Evolutionary conservation across 2,113 vertebrate species (phyloP).

Genomic region (Grallaria varia): DNA sequence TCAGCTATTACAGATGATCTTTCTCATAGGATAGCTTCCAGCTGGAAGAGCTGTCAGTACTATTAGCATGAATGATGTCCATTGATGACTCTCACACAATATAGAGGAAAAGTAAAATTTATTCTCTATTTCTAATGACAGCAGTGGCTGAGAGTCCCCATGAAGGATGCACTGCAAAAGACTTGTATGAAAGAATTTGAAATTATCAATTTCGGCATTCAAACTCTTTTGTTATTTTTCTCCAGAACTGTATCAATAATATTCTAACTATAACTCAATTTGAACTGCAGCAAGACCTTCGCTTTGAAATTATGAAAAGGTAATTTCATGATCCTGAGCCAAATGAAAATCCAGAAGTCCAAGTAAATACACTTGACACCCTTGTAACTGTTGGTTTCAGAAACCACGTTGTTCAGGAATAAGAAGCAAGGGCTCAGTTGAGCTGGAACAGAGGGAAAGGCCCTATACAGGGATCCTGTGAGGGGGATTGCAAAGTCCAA

Average conservation of each 20-base stretch:
- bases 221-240: background rate
- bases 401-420: background rate
- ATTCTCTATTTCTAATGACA: background rate
- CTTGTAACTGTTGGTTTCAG: background rate
- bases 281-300: background rate
- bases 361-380: background rate
- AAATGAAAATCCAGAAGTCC: background rate
- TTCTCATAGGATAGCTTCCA: background rate
- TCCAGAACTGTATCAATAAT: background rate
- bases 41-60: background rate
- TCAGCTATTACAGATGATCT: background rate
- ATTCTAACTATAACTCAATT: background rate
- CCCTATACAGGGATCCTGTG: background rate
- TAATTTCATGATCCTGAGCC: background rate
- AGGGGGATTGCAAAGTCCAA: background rate
- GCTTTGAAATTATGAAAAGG: background rate
- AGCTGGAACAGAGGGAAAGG: background rate
- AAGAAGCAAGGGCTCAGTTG: background rate
- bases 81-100: background rate
- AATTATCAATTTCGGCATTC: background rate
- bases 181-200: background rate
- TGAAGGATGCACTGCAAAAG: background rate
- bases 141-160: background rate
- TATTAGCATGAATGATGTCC: background rate
- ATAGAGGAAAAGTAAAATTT: background rate